Conservation (phyloP, 2,113 vertebrate species). For the Antechinus flavipes region DNA sequence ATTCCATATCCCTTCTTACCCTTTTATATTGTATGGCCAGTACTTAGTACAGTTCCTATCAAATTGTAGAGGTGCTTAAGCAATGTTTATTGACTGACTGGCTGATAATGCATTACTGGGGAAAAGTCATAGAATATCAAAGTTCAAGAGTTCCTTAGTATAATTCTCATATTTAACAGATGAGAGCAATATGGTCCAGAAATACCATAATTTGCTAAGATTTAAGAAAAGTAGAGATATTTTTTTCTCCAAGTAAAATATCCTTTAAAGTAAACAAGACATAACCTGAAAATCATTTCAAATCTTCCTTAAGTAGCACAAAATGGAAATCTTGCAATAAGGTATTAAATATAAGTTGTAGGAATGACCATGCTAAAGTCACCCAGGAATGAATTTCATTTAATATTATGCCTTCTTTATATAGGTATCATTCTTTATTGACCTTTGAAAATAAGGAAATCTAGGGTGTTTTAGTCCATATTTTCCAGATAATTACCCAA, state of each 20-base stretch:
- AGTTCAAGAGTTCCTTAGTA: not conserved
- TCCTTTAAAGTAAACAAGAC: not conserved
- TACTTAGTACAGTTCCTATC: not conserved
- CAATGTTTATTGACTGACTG: not conserved
- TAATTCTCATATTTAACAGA: not conserved
- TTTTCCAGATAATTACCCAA: not conserved
- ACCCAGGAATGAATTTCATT: not conserved
- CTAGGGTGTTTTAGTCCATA: not conserved
- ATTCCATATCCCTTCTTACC: not conserved
- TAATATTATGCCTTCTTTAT: not conserved
- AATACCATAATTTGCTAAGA: not conserved
- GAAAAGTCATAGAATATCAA: not conserved
- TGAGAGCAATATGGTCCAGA: not conserved
- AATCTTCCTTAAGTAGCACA: not conserved
- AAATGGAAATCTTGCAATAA: not conserved
- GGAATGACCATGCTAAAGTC: not conserved
- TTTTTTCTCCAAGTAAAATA: not conserved
- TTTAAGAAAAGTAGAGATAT: not conserved
- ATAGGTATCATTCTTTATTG: not conserved
- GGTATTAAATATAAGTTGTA: not conserved
- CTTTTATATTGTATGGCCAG: not conserved
- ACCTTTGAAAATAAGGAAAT: not conserved
- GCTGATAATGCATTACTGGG: not conserved
- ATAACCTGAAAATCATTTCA: conserved; percentile 1
- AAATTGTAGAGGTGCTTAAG: not conserved